A percentile compares a stretch with the other conserved stretches of the same genome.
Conservation (phyloP, 2,113 vertebrate species). For the Albula glossodonta region DNA sequence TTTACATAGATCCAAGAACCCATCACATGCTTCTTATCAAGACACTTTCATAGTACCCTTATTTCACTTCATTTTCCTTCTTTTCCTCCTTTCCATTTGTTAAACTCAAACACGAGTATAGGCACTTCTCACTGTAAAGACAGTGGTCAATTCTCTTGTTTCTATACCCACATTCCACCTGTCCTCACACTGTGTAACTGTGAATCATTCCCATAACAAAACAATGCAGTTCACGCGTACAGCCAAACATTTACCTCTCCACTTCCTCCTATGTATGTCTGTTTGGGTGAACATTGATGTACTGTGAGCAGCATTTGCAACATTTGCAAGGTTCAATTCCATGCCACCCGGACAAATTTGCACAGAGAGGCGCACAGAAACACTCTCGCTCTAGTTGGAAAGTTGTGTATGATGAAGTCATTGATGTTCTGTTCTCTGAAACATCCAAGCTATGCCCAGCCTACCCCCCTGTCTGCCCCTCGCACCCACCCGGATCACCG, state of each 20-base stretch:
- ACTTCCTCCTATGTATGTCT: too few species aligned
- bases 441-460: background rate
- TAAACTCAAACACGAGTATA: background rate
- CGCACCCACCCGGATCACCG: too few species aligned
- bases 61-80: too few species aligned
- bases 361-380: background rate
- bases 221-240: too few species aligned
- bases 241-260: too few species aligned
- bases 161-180: background rate
- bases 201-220: background rate
- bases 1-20: background rate
- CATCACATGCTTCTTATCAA: background rate
- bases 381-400: background rate
- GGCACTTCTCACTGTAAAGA: background rate
- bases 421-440: background rate
- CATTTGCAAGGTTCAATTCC: too few species aligned
- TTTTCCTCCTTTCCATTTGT: too few species aligned
- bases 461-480: background rate
- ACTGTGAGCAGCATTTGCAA: too few species aligned
- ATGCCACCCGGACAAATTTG: too few species aligned
- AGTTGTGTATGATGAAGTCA: background rate
- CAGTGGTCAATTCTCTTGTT: background rate
- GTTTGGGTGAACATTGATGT: too few species aligned
- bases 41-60: background rate
- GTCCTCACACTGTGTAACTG: background rate